phyloP scores from a whole-genome alignment of 2,888 invertebrate species.

The Drymonia ruficornis region DNA sequence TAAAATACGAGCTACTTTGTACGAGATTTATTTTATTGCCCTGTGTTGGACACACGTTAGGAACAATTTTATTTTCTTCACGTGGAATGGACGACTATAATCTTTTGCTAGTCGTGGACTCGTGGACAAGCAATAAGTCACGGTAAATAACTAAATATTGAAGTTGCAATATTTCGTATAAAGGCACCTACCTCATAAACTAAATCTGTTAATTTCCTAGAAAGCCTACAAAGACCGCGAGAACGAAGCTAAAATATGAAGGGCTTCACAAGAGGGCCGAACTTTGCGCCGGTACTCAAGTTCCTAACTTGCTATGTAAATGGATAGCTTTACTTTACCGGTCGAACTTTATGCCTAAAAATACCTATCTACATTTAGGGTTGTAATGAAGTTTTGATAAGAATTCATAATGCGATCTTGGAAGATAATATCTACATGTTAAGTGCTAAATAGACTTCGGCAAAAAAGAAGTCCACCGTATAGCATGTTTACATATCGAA shows the following conservation, averaged over 20 bases:
- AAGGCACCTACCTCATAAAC: constrained; percentile 12
- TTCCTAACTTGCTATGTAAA: constrained; percentile 36
- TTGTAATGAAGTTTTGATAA: not conserved
- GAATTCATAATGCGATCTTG: not conserved
- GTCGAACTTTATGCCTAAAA: constrained; percentile 5
- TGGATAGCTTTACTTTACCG: constrained; percentile 39
- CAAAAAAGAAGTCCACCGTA: not conserved
- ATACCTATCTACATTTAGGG: constrained; percentile 8
- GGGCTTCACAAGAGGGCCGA: constrained; percentile 54
- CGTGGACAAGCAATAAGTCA: not conserved
- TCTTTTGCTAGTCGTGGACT: not conserved
- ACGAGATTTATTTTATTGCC: constrained; percentile 77
- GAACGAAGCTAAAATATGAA: constrained; percentile 41
- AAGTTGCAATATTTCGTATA: constrained; percentile 4
- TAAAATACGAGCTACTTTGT: constrained; percentile 79
- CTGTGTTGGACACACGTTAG: constrained; percentile 59
- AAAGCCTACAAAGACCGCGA: constrained; percentile 39
- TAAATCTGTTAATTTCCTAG: constrained; percentile 24
- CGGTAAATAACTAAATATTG: too few species aligned
- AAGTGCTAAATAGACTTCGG: not conserved
- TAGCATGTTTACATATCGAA: not conserved
- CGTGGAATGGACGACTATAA: constrained; percentile 30
- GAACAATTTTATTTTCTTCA: constrained; percentile 56
- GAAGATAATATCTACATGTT: not conserved
- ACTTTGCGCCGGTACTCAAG: constrained; percentile 46